Conservation (phyloP, 2,888 invertebrate genomes). For the Ichneumoninae sp. region DNA sequence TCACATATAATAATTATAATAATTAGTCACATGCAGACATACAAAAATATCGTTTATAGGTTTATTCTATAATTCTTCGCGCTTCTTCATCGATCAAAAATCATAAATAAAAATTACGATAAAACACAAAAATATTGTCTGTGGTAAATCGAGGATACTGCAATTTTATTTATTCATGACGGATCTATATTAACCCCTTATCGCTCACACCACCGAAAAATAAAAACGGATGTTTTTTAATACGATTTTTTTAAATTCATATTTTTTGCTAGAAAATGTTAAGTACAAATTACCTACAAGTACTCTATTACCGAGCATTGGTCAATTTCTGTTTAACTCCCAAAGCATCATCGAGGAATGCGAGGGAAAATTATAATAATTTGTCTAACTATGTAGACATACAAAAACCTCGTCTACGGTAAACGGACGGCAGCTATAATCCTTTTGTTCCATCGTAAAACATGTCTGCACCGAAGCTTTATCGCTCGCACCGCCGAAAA, state of each 20-base stretch:
- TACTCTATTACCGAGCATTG: background rate
- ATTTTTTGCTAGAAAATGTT: background rate
- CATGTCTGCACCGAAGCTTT: too few relatives aligned
- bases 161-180: background rate
- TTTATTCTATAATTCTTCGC: slow-evolving; percentile 24
- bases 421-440: background rate
- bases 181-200: too few relatives aligned
- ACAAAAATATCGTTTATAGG: background rate
- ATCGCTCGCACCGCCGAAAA: background rate
- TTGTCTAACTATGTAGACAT: background rate
- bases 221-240: background rate
- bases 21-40: background rate
- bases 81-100: slow-evolving; percentile 33
- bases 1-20: slow-evolving; percentile 10
- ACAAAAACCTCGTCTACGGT: background rate
- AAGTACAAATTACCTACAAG: background rate
- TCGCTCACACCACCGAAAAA: too few relatives aligned
- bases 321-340: background rate
- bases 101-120: background rate
- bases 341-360: background rate
- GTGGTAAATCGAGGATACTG: background rate
- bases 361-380: slow-evolving; percentile 12
- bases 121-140: background rate
- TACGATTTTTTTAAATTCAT: background rate
- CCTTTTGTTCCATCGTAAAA: background rate